These are phyloP conservation scores for Tokudaia muenninki DNA, from an alignment of 2,797 vertebrate species.

Conservation along the genomic window DNA sequence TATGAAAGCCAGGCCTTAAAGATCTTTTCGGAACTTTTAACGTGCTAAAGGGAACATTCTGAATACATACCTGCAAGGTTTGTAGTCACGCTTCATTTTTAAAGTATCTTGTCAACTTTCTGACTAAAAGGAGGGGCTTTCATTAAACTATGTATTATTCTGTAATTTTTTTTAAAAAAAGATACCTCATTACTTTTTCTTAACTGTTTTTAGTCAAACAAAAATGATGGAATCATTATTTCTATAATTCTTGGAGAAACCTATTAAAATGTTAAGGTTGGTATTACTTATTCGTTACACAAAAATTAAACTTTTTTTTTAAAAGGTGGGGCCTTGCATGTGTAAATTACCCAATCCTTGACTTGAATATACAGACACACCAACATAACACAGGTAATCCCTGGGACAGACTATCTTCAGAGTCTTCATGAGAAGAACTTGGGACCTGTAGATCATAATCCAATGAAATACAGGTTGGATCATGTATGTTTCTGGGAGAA, in stretches of 20 bases:
- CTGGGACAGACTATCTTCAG: neutral
- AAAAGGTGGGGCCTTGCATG: neutral
- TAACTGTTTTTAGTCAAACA: constrained; percentile 41
- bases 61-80: neutral
- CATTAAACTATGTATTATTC: constrained; percentile 49
- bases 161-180: neutral
- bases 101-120: constrained; percentile 57
- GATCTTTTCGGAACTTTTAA: constrained; percentile 70
- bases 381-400: neutral
- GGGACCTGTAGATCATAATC: neutral
- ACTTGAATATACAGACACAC: neutral
- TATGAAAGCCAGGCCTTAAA: neutral
- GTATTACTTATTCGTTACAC: constrained; percentile 40
- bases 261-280: constrained; percentile 53
- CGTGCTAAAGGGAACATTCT: neutral
- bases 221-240: constrained; percentile 27
- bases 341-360: neutral
- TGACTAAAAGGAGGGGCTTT: neutral
- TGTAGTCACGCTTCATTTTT: neutral
- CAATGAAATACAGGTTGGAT: neutral
- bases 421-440: neutral
- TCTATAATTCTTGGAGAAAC: neutral
- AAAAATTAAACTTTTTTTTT: constrained; percentile 12
- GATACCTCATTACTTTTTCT: constrained; percentile 9
- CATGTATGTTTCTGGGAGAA: neutral